These are phyloP conservation scores for Agriotes lineatus DNA, from an alignment of 2,888 invertebrate species.

Conservation along the genomic window DNA sequence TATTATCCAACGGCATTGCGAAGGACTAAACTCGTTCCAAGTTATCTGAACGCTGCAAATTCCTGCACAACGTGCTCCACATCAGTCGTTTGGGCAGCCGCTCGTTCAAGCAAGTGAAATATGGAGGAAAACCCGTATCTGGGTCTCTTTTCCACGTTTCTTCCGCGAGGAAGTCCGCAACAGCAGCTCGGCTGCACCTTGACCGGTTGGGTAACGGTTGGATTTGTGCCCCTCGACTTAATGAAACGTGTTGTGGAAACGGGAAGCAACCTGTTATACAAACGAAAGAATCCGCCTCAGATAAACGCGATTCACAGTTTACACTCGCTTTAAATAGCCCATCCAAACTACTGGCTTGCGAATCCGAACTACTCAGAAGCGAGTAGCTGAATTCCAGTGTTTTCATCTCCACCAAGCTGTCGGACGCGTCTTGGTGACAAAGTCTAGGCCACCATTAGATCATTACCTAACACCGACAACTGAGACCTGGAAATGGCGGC, in stretches of 20 bases:
- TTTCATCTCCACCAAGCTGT: no score
- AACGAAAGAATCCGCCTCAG: slow-evolving; percentile 36
- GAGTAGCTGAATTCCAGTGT: no score
- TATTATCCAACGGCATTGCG: slow-evolving; percentile 11
- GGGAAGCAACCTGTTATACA: slow-evolving; percentile 45
- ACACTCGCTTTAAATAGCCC: slow-evolving; percentile 43
- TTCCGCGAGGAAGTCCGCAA: background rate
- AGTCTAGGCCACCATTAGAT: background rate
- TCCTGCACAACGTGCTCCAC: background rate
- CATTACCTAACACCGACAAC: background rate
- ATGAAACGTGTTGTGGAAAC: background rate
- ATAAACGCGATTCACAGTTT: slow-evolving; percentile 38
- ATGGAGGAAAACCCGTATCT: background rate
- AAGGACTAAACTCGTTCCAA: slow-evolving; percentile 14
- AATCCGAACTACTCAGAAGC: no score
- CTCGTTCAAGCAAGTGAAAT: background rate
- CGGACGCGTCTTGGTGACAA: no score
- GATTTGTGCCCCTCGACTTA: background rate
- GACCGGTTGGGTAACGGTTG: background rate
- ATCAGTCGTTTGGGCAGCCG: background rate
- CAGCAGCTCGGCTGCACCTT: background rate
- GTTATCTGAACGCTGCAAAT: slow-evolving; percentile 6
- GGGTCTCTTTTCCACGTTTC: background rate
- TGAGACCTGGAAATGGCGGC: background rate
- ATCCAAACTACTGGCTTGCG: no score